Conservation (phyloP, 2,797 vertebrate species). For the Kryptolebias ocellatus region DNA sequence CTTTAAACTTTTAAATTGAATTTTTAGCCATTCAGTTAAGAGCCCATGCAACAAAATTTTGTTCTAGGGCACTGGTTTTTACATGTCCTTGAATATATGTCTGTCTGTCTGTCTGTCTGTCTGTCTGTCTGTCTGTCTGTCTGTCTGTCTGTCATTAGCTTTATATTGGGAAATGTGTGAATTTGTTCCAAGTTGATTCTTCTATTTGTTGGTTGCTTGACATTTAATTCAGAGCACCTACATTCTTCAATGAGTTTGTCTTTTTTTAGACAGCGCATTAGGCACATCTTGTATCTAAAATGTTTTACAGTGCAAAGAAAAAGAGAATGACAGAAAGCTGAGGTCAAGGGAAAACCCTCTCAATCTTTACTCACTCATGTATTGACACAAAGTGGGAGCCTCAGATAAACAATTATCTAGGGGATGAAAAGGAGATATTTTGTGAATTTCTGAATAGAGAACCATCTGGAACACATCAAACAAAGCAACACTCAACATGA, state of each 20-base stretch:
- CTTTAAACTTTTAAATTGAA: no score
- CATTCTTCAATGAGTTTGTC: not conserved
- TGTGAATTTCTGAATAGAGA: constrained; percentile 11
- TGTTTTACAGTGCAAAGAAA: not conserved
- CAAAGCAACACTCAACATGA: constrained; percentile 9
- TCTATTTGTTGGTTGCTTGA: not conserved
- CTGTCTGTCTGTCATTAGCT: not conserved
- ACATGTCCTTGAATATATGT: no score
- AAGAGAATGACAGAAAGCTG: not conserved
- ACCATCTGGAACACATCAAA: not conserved
- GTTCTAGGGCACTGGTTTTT: no score
- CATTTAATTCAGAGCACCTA: not conserved
- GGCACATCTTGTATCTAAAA: not conserved
- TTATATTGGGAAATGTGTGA: no score
- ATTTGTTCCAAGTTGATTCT: not conserved
- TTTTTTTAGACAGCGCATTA: not conserved
- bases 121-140: no score
- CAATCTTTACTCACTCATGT: not conserved
- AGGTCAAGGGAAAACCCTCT: not conserved
- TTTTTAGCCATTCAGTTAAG: no score
- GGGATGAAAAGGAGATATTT: constrained; percentile 1
- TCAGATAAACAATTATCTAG: not conserved
- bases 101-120: no score
- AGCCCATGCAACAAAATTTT: no score
- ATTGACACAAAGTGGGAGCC: not conserved